Conservation (phyloP, 2,113 vertebrate genomes). For the Oncorhynchus nerka region DNA sequence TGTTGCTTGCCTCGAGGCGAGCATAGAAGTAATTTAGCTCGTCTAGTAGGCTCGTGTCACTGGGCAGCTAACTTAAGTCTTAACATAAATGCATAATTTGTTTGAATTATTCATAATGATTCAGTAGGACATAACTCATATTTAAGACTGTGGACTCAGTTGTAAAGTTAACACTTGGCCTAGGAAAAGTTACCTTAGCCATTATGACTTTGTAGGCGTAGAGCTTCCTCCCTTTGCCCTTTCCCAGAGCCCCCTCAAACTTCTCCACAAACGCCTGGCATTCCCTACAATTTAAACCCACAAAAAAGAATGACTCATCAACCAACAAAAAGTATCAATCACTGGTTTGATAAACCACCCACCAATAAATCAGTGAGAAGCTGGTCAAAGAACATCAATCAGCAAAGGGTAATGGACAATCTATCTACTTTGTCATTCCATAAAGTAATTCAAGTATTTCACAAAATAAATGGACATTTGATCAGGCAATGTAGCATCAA, state of each 20-base stretch:
- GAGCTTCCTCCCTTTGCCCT: slow-evolving; percentile 87
- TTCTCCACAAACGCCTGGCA: slow-evolving; percentile 92
- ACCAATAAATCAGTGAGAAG: no score
- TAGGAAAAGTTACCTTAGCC: slow-evolving; percentile 79
- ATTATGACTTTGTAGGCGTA: slow-evolving; percentile 95
- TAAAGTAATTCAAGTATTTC: background rate
- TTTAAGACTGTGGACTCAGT: no score
- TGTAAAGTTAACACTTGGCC: no score
- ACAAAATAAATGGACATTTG: slow-evolving; percentile 12
- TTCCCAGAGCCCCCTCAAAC: slow-evolving; percentile 94
- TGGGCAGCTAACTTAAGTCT: no score
- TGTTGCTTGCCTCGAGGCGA: no score
- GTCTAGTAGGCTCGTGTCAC: no score
- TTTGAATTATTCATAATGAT: background rate
- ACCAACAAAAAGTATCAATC: background rate
- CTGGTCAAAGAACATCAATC: no score
- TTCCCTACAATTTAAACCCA: slow-evolving; percentile 70
- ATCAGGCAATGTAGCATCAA: background rate
- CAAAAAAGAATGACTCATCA: background rate
- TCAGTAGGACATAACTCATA: background rate
- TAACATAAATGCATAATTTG: background rate
- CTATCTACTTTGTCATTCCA: background rate
- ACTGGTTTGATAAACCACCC: background rate
- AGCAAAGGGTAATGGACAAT: no score
- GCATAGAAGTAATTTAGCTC: no score